These are phyloP conservation scores for Thecophora atra DNA, from an alignment of 2,888 invertebrate species.

Conservation along the genomic window DNA sequence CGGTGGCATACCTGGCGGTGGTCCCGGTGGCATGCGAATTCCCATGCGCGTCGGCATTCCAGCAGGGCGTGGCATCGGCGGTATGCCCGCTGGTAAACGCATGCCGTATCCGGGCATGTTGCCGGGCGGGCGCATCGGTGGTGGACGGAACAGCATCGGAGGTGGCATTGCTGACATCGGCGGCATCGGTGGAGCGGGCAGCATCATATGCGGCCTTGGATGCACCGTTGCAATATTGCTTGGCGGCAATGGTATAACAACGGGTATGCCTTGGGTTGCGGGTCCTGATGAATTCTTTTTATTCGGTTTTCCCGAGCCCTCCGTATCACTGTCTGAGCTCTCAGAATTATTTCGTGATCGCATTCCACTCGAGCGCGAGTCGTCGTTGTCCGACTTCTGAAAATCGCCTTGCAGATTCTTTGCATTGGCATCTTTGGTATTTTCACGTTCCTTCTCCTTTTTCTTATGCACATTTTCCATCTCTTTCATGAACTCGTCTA, in stretches of 20 bases:
- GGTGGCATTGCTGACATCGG: conserved; percentile 66
- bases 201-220: conserved; percentile 53
- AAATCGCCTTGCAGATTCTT: conserved; percentile 40
- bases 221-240: conserved; percentile 36
- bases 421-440: conserved; percentile 53
- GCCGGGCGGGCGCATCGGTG: conserved; percentile 68
- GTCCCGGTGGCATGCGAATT: conserved; percentile 74
- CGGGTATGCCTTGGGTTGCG: conserved; percentile 41
- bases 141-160: conserved; percentile 70
- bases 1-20: conserved; percentile 72
- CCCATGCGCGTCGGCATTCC: conserved; percentile 70
- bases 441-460: conserved; percentile 70
- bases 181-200: conserved; percentile 62
- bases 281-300: conserved; percentile 40
- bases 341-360: conserved; percentile 24
- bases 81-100: conserved; percentile 67
- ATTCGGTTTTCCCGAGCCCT: conserved; percentile 8
- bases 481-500: conserved; percentile 92
- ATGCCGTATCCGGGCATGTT: conserved; percentile 58
- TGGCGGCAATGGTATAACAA: conserved; percentile 40
- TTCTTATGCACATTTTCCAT: conserved; percentile 88
- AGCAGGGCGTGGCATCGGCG: conserved; percentile 67
- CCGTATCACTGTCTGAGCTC: conserved; percentile 29
- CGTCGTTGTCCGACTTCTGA: conserved; percentile 40
- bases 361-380: conserved; percentile 33